phyloP scores from a whole-genome alignment of 2,113 vertebrate species.

The Peromyscus leucopus region DNA sequence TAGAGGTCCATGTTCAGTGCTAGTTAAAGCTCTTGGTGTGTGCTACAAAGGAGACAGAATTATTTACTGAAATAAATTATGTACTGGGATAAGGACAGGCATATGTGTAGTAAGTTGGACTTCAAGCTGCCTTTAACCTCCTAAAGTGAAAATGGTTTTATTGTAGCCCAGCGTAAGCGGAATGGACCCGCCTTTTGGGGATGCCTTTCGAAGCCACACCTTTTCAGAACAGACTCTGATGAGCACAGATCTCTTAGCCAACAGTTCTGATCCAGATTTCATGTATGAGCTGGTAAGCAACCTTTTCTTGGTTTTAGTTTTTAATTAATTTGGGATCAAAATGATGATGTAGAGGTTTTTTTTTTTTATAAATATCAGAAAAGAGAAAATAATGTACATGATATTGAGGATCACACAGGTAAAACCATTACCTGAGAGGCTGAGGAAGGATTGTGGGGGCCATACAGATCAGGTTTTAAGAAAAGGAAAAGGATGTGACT shows the following conservation, averaged over 20 bases:
- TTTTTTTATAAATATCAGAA: constrained; percentile 32
- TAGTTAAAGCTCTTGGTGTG: constrained; percentile 51
- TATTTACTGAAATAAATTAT: constrained; percentile 59
- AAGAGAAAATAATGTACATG: neutral
- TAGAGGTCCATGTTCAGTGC: constrained; percentile 42
- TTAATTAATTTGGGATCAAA: constrained; percentile 61
- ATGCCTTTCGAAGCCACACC: constrained; percentile 97
- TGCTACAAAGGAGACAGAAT: constrained; percentile 3
- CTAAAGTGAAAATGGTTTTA: constrained; percentile 65
- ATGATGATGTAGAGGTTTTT: neutral
- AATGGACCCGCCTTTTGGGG: constrained; percentile 99
- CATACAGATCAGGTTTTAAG: neutral
- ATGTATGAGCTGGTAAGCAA: constrained; percentile 98
- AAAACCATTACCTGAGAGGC: neutral
- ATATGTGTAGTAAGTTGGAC: constrained; percentile 2
- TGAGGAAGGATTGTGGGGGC: neutral
- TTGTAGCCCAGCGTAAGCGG: constrained; percentile 96
- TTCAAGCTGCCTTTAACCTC: constrained; percentile 55
- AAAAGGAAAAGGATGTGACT: constrained; percentile 6
- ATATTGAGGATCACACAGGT: neutral
- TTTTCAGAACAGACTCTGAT: constrained; percentile 98
- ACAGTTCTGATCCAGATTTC: constrained; percentile 98
- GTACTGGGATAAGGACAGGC: neutral
- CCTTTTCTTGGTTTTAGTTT: constrained; percentile 60
- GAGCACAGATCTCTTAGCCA: constrained; percentile 98